Base-by-base conservation (phyloP, 2,797 vertebrate genomes). In the Sebastes variabilis region DNA sequence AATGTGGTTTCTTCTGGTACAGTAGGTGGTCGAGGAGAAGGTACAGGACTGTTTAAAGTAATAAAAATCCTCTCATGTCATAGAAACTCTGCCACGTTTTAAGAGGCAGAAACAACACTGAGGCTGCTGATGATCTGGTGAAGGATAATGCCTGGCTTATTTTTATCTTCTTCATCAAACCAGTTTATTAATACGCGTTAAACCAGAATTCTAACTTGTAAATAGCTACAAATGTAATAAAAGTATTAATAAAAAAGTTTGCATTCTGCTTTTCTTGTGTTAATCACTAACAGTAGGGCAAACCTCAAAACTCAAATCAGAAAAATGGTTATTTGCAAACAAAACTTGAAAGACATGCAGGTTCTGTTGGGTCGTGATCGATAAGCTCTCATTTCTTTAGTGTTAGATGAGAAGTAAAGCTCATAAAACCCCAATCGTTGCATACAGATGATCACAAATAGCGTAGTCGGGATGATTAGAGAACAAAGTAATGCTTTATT, bases 401-500 rank as follows among this genome's bases (percentile, higher is more conserved):
- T 20, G 6, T 30, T 36, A 65, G 1, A 49, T 38, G 12, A 83
- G 30, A 22, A 69, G 58, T 4, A 49, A 77, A 74, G 69, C 27
- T 79, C 61, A 46, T 64, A 80, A 46, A 83, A 46, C 24, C 62
- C 22, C 30, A 72, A 22, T 29, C 12, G 22, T 27, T 61, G 32
- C 30, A 76, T 34, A 77, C 67, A 78, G 72, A 82, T 74, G 27
- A 84, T 73, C 77, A 90, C 79, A 92, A 87, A 87, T 58, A 72
- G 71, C 85, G 85, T 62, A 87, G 84, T 86, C 88, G 42, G 46
- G 67, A 72, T 80, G 74, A 77, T 85, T 75, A 81, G 86, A 90
- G 88, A 86, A 87, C 80, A 89, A 82, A 76, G 72, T 80, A 79
- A 87, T 73, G 89, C 92, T 92, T 93, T 92, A 93, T 91, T 93